phyloP scores from a whole-genome alignment of 2,888 invertebrate genomes.

The Podotricha telesiphe region DNA sequence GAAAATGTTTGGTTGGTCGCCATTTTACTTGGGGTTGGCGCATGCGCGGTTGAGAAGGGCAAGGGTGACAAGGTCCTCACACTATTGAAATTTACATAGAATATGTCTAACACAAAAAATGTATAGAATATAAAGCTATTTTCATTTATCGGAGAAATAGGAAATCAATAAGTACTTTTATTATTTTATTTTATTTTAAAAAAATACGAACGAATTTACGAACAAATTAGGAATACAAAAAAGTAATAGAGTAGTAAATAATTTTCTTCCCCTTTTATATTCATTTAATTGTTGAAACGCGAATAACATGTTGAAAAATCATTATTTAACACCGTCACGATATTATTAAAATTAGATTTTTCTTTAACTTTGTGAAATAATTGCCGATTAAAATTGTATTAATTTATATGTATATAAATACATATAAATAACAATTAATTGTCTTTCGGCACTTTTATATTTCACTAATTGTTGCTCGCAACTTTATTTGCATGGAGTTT shows the following conservation, averaged over 20 bases:
- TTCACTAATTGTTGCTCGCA: no score
- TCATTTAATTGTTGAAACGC: background rate
- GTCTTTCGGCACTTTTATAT: no score
- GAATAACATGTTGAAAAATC: background rate
- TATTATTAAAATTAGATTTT: background rate
- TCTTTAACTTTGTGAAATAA: background rate
- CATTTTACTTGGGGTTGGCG: constrained; percentile 61
- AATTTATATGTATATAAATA: no score
- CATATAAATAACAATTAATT: no score
- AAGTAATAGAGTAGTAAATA: no score
- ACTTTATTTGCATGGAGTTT: no score
- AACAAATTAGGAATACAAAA: no score
- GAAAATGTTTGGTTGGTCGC: constrained; percentile 52
- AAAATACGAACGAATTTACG: no score
- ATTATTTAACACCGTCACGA: background rate
- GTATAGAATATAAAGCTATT: background rate
- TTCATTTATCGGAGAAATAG: background rate
- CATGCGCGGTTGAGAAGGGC: constrained; percentile 71
- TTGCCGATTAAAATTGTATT: no score
- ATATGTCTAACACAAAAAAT: constrained; percentile 10
- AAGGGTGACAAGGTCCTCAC: constrained; percentile 58
- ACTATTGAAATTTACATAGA: constrained; percentile 40
- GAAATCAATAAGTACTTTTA: no score
- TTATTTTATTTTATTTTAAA: no score
- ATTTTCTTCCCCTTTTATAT: no score